Evolutionary conservation across 2,888 invertebrate species (phyloP), one percentile per base, ranked within the genome.

Genomic region (Sinhomidia bicolor): DNA sequence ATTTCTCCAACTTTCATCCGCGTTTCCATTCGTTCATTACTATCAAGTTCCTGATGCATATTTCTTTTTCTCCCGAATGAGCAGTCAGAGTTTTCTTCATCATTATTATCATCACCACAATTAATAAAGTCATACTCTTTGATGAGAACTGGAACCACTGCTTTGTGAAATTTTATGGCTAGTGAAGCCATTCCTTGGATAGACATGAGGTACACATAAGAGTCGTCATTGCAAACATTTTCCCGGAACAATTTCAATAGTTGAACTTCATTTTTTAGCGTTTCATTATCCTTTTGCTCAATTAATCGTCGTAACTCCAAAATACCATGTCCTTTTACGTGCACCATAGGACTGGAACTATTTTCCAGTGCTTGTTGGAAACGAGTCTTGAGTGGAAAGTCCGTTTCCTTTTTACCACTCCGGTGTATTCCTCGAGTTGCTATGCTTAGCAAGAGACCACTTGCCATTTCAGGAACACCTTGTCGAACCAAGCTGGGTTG

Each of bases 1-100:
- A 96, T 95, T 94, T 98, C 97, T 9, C 97, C 97, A 88, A 97
- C 94, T 94, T 98, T 98, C 94, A 96, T 95, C 92, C 96, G 94
- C 47, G 95, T 93, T 84, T 94, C 93, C 3, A 44, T 92, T 65
- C 36, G 91, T 29, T 78, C 92, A 1, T 85, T 85, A 7, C 12
- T 44, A n/a, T 41, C 85, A 47, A 90, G 14, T 23, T 20, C 14
- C 23, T 68, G 20, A 41, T 83, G 83, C 81, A 78, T 74, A 32
- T 32, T 44, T 7, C 7, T 23, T 32, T 78, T 20, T 9, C 20
- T 7, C 20, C 20, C 14, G 47, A 14, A 10, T 14, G 2, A 10
- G 1, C 12, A 47, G 41, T 10, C 10, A 41, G 41, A 41, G 10
- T 14, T 47, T 47, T 47, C 57, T 9, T 0, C 7, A 4, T 6